A percentile compares a stretch with the other conserved stretches of the same genome.
phyloP scores from a whole-genome alignment of 2,797 vertebrate genomes.

The Melanogrammus aeglefinus region DNA sequence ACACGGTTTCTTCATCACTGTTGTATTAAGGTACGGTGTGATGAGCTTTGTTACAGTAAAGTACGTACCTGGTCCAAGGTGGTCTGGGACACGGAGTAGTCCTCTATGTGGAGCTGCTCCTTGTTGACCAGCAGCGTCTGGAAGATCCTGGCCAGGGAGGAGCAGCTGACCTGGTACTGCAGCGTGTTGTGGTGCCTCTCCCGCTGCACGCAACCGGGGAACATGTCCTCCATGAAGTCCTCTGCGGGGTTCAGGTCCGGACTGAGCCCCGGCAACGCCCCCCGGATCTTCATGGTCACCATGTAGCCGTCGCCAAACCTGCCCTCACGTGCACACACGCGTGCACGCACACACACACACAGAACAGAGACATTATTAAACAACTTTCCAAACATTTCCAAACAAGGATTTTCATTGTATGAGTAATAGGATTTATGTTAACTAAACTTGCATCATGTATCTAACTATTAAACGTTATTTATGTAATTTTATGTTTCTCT shows the following conservation, averaged over 20 bases:
- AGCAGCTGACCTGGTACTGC: conserved; percentile 88
- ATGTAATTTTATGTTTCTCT: too few relatives aligned
- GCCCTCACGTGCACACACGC: neutral
- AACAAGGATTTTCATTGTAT: neutral
- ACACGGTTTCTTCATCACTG: neutral
- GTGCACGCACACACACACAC: neutral
- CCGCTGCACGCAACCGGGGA: conserved; percentile 87
- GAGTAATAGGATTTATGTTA: neutral
- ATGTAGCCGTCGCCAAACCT: conserved; percentile 94
- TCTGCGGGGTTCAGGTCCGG: conserved; percentile 84
- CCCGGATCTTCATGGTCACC: conserved; percentile 90
- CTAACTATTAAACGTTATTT: too few relatives aligned
- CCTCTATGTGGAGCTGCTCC: conserved; percentile 87
- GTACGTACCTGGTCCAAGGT: conserved; percentile 63
- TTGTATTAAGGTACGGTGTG: neutral
- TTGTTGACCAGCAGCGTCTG: conserved; percentile 88
- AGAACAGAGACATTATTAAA: neutral
- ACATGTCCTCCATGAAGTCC: conserved; percentile 85
- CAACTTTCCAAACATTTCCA: too few relatives aligned
- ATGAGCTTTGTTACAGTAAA: neutral
- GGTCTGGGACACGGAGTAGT: conserved; percentile 93
- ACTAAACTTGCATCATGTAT: too few relatives aligned
- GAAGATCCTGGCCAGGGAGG: conserved; percentile 89
- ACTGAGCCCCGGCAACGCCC: conserved; percentile 67
- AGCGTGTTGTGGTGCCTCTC: conserved; percentile 90